Conservation (phyloP, 2,797 vertebrate genomes). For the Gambelia wislizenii region DNA sequence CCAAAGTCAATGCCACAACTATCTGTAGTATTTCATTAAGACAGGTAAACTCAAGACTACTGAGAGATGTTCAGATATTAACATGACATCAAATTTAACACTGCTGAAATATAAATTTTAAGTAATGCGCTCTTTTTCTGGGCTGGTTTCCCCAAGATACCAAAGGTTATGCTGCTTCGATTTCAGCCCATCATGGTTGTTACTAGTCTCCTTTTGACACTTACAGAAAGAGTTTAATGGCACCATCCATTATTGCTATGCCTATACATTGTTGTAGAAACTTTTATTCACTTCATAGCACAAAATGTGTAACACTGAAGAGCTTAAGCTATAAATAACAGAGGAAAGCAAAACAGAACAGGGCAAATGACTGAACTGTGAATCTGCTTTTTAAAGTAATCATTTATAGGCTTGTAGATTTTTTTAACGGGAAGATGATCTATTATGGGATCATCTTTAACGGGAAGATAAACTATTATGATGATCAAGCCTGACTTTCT, state of each 20-base stretch:
- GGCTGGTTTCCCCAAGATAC: background rate
- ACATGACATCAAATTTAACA: background rate
- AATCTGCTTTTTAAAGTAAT: constrained; percentile 20
- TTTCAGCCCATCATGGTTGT: background rate
- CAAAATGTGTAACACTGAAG: constrained; percentile 1
- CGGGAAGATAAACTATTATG: background rate
- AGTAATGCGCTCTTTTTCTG: background rate
- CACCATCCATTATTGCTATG: background rate
- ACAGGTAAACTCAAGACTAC: background rate
- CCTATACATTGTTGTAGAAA: background rate
- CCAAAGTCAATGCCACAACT: background rate
- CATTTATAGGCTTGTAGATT: constrained; percentile 10
- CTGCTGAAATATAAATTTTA: background rate
- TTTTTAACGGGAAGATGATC: constrained; percentile 6
- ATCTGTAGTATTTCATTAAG: background rate
- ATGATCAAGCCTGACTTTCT: constrained; percentile 4
- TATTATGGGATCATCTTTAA: too few relatives aligned
- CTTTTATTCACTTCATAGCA: background rate
- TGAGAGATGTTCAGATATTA: background rate
- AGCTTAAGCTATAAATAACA: constrained; percentile 6
- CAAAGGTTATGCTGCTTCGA: background rate
- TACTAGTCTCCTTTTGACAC: background rate
- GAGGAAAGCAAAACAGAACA: constrained; percentile 33
- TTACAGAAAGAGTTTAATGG: background rate
- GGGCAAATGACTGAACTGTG: constrained; percentile 33